Evolutionary conservation across 2,113 vertebrate genomes (phyloP).

Genomic region (Vimba vimba): DNA sequence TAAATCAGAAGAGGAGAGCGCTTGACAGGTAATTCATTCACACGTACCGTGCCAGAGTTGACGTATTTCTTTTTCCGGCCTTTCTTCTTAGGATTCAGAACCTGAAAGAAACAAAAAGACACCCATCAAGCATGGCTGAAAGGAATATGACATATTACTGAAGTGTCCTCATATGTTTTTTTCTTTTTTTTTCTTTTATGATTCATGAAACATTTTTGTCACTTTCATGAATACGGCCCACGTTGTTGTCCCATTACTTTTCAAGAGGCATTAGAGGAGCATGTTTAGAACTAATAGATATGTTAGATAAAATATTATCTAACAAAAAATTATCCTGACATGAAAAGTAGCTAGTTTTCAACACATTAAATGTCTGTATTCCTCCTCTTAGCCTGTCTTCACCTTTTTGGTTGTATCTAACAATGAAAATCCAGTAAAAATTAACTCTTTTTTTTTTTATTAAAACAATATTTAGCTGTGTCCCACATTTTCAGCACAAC

Average conservation of each 20-base stretch:
- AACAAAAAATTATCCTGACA: neutral
- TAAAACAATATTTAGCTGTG: neutral
- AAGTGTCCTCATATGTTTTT: neutral
- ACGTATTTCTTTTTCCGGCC: slow-evolving; percentile 99
- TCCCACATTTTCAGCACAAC: neutral
- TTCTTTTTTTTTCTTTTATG: neutral
- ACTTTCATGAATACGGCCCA: neutral
- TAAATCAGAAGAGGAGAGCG: slow-evolving; percentile 28
- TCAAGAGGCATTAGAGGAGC: neutral
- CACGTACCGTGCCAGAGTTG: slow-evolving; percentile 95
- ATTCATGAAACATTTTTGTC: neutral
- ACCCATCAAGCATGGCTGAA: slow-evolving; percentile 8
- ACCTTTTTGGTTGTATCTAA: neutral
- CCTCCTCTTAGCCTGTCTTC: neutral
- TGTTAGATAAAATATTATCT: neutral
- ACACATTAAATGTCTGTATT: neutral
- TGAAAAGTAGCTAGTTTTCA: neutral
- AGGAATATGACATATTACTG: slow-evolving; percentile 3
- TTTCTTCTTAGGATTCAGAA: slow-evolving; percentile 97
- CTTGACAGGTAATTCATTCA: slow-evolving; percentile 45
- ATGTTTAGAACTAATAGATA: neutral
- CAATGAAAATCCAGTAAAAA: neutral
- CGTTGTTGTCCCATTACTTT: slow-evolving; percentile 2
- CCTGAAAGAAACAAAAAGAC: slow-evolving; percentile 72
- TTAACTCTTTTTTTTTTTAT: neutral